phyloP scores from a whole-genome alignment of 2,888 invertebrate species.

The Meiosimyza platycephala region DNA sequence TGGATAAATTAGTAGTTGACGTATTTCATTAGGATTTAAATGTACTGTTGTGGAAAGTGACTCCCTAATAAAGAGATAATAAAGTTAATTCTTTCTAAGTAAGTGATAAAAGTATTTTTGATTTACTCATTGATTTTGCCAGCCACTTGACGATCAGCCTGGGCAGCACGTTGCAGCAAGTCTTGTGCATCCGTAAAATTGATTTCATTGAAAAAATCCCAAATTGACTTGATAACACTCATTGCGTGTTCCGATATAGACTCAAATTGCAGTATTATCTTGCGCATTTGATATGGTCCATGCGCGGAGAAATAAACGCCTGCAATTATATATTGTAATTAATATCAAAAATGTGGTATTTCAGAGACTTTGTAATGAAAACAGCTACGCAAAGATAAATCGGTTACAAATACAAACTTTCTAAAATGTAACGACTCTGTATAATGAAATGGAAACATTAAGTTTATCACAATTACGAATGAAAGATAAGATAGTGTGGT shows the following conservation, averaged over 20 bases:
- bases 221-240: slow-evolving; percentile 74
- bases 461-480: too few relatives aligned
- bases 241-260: slow-evolving; percentile 76
- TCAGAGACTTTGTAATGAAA: neutral
- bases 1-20: slow-evolving; percentile 83
- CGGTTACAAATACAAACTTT: neutral
- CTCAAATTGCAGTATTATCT: slow-evolving; percentile 82
- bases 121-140: slow-evolving; percentile 53
- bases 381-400: neutral
- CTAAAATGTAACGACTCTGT: too few relatives aligned
- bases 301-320: slow-evolving; percentile 49
- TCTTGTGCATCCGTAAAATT: slow-evolving; percentile 82
- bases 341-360: neutral
- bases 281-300: slow-evolving; percentile 59
- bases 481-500: too few relatives aligned
- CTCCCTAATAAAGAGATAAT: slow-evolving; percentile 66
- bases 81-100: slow-evolving; percentile 41
- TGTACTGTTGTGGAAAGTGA: slow-evolving; percentile 63
- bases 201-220: slow-evolving; percentile 77
- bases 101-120: neutral
- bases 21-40: slow-evolving; percentile 67
- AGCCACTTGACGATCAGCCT: slow-evolving; percentile 57
- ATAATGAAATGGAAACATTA: too few relatives aligned
- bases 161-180: slow-evolving; percentile 77
- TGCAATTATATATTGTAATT: slow-evolving; percentile 28